Evolutionary conservation across 2,888 invertebrate genomes (phyloP), one percentile per base, ranked within the genome.

Genomic region (Caradrina clavipalpis): DNA sequence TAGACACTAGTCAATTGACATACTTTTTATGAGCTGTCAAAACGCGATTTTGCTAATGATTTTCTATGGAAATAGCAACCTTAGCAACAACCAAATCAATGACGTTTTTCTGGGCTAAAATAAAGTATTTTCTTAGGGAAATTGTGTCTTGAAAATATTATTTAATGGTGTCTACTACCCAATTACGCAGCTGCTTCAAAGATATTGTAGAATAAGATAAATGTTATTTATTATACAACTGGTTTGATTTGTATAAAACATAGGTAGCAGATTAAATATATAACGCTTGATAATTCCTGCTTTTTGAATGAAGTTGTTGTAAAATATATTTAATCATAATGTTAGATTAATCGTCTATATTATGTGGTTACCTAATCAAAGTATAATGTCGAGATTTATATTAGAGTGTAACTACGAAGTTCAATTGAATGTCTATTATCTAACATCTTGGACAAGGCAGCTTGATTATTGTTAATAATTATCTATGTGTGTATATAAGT

Each of bases 401-500:
- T 31, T 22, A 69, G 70, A 53, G 39, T 39, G 47, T 69, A 42
- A 53, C 58, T 72, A 72, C 71, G 19, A 47, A 53, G 72, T 77
- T 77, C 72, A 72, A 72, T 72, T 72, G 26, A 31, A 22, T 35
- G 49, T 19, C 45, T 45, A n/a, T 49, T 19, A 35, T 8, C 35
- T 47, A 19, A n/a, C 49, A 55, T 70, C 19, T 42, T 49, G 72
- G 42, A 71, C 70, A 19, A 77, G 71, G 78, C 72, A 72, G 72
- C 72, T 76, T 69, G 45, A 42, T 13, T 15, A 42, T 45, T 45
- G 17, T 13, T 10, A 39, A 39, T 39, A 39, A 13, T 13, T 39
- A 13, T 39, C 13, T 39, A 35, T 8, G 8, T 35, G 8, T 26
- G 4, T 26, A 26, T 3, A 8, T 31, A 31, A 31, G 2, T 31